These are phyloP conservation scores for Keiferia lycopersicella DNA, from an alignment of 2,888 invertebrate genomes.

Conservation along the genomic window DNA sequence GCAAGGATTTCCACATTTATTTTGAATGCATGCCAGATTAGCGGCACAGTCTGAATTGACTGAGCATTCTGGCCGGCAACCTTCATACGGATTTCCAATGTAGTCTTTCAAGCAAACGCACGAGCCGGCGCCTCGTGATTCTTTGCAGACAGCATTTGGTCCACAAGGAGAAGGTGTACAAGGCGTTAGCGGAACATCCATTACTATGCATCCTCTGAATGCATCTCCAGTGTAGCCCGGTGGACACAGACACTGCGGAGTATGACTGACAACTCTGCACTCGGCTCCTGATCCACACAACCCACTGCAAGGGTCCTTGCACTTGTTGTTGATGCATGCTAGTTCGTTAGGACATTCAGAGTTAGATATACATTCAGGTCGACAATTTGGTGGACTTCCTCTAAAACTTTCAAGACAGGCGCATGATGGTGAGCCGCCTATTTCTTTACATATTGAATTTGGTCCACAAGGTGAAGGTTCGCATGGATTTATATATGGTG, in stretches of 20 bases:
- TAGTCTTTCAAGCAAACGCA: conserved; percentile 86
- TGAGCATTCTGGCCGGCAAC: conserved; percentile 88
- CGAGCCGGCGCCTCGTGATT: conserved; percentile 84
- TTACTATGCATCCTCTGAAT: conserved; percentile 78
- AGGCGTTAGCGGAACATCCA: conserved; percentile 78
- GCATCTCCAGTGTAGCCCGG: conserved; percentile 84
- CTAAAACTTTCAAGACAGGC: conserved; percentile 85
- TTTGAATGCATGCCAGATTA: conserved; percentile 86
- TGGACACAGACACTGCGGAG: conserved; percentile 87
- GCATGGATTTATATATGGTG: conserved; percentile 79
- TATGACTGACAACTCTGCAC: conserved; percentile 87
- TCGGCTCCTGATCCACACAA: conserved; percentile 87
- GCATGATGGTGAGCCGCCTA: conserved; percentile 85
- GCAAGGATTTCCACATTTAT: conserved; percentile 89
- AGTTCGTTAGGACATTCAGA: conserved; percentile 86
- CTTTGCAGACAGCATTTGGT: conserved; percentile 86
- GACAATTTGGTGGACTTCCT: conserved; percentile 87
- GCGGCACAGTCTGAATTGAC: conserved; percentile 87
- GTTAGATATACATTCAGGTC: conserved; percentile 88
- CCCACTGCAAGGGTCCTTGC: conserved; percentile 87
- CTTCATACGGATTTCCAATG: conserved; percentile 89
- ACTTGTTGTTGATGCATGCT: conserved; percentile 88
- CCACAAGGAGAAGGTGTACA: conserved; percentile 88
- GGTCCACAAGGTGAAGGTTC: conserved; percentile 89
- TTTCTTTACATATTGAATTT: conserved; percentile 83